These are phyloP conservation scores for Cheilosia soror DNA, from an alignment of 2,888 invertebrate species.

Conservation along the genomic window DNA sequence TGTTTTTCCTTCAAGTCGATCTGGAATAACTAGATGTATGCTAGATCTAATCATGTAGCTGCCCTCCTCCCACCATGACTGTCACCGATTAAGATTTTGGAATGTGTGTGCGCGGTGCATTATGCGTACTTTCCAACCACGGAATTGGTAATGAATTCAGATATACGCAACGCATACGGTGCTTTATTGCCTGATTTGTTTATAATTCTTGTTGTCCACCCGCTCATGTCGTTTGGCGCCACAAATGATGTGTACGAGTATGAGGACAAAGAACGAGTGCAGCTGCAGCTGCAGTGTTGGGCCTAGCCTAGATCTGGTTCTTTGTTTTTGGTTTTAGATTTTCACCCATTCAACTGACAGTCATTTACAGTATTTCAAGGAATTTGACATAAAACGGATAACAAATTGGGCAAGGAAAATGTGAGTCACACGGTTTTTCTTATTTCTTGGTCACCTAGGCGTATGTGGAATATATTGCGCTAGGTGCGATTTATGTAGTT, in stretches of 20 bases:
- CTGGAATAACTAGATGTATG: slow-evolving; percentile 37
- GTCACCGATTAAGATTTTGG: slow-evolving; percentile 45
- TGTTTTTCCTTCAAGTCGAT: background rate
- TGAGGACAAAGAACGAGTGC: slow-evolving; percentile 69
- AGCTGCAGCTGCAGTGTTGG: slow-evolving; percentile 61
- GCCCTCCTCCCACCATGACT: slow-evolving; percentile 39
- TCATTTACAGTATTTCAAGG: slow-evolving; percentile 49
- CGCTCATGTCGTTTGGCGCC: slow-evolving; percentile 67
- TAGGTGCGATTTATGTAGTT: slow-evolving; percentile 6
- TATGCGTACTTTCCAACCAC: slow-evolving; percentile 39
- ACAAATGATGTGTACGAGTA: slow-evolving; percentile 44
- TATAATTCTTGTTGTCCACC: slow-evolving; percentile 48
- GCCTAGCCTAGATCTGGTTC: slow-evolving; percentile 61
- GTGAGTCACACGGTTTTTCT: slow-evolving; percentile 51
- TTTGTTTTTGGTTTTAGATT: slow-evolving; percentile 26
- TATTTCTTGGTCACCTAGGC: slow-evolving; percentile 49
- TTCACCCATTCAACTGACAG: slow-evolving; percentile 19
- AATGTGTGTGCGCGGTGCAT: slow-evolving; percentile 38
- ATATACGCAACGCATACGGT: background rate
- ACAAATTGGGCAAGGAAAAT: slow-evolving; percentile 46
- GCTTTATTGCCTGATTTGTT: slow-evolving; percentile 28
- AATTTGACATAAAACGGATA: slow-evolving; percentile 61
- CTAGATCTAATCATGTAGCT: slow-evolving; percentile 55
- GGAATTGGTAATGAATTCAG: slow-evolving; percentile 66
- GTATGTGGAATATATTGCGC: slow-evolving; percentile 50